Evolutionary conservation across 1,140 invertebrate genomes (phyloP), one percentile per base, ranked within the genome.

Genomic region (Nebria ingens): DNA sequence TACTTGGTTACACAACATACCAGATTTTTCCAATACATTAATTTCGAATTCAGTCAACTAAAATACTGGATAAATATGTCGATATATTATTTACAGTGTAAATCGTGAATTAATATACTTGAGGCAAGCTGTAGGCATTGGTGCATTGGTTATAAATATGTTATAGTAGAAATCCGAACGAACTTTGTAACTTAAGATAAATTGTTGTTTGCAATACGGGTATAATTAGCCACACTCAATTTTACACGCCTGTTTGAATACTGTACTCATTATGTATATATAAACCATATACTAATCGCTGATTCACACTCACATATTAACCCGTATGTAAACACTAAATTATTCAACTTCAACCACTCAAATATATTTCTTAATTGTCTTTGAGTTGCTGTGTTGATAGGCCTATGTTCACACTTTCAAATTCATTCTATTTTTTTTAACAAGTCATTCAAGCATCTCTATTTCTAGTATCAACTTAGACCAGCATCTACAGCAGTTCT

Each of bases 191-290:
- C 17, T 45, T 9, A 45, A 45, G 40, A 45, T 45, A 12, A 45
- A 45, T 45, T 45, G 40, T 45, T 45, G 40, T 45, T 45, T 45
- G 40, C 17, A 12, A 45, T 45, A 6, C 17, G 40, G 40, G 40
- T 45, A 45, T 45, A 45, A 45, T 45, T 45, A 45, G 40, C 17
- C 17, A 45, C 40, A 45, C 40, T 45, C 17, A 45, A 45, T 45
- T 45, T 45, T 45, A 45, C 40, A 45, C 40, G 40, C 6, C 40
- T 45, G 6, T 17, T n/a, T 45, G 40, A 17, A 45, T 45, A 45
- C 40, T 17, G 17, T 45, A 45, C 40, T 45, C 9, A n/a, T n/a
- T n/a, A n/a, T n/a, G n/a, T 45, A 12, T 45, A 45, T 45, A 45
- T 17, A 12, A 45, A 45, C 40, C 15, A 17, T 45, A 17, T 12